Evolutionary conservation across 2,888 invertebrate species (phyloP), one percentile per base, ranked within the genome.

Genomic region (Campoletis raptor): DNA sequence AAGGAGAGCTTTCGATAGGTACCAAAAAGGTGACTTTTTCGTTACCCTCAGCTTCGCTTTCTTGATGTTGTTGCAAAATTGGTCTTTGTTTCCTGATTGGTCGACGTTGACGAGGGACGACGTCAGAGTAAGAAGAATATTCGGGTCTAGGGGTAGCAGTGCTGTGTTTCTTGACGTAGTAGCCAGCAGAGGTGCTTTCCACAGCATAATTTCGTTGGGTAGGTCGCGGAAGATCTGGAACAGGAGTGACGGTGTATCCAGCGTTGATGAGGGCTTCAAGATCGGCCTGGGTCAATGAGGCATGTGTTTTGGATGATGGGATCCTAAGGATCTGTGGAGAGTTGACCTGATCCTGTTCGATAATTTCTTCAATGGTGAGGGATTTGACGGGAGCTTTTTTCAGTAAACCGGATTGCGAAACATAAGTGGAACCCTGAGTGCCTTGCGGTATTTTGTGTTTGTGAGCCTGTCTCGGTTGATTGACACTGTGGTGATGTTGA

Each of bases 311-410:
- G 0, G 92, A 88, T 3, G 90, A 88, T 0, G 92, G 92, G 40
- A 93, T 83, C 9, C 92, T 89, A 24, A 93, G 89, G 15, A 92
- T 87, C 54, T 92, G 92, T 0, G 91, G 91, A 0, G 86, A 85
- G 42, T 88, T 89, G 2, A 88, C 15, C 45, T 92, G 93, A 81
- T 92, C 92, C 42, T 92, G 91, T 24, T 93, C 92, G 73, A 92
- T 91, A 36, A 93, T 90, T 8, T 93, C 93, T 57, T 93, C 93
- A 76, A 94, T 91, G 7, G 93, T 93, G 0, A 94, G 80, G 0
- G 93, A 93, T 64, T 93, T 94, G 7, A 93, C 90, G 0, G 94
- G 93, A 0, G 93, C 91, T 52, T 94, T 94, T 48, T 94, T 94
- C 12, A 92, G 74, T 8, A 93, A 83, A 9, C 93, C 93, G 2